phyloP scores from a whole-genome alignment of 2,797 vertebrate species.

The Hypotaenidia okinawae region DNA sequence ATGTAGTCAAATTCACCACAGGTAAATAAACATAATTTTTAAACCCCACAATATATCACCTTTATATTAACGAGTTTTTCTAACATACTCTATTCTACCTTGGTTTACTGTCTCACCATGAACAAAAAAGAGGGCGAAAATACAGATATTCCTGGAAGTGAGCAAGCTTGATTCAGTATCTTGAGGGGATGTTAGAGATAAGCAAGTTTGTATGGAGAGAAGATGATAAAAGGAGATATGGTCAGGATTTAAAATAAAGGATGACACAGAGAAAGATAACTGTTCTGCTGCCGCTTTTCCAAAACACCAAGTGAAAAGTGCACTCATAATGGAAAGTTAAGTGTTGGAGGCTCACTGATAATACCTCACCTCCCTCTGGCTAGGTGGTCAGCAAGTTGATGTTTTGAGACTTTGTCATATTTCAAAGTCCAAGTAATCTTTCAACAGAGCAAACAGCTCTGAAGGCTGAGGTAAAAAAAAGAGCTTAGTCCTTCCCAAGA shows the following conservation, averaged over 20 bases:
- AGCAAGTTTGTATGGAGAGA: neutral
- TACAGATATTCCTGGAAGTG: neutral
- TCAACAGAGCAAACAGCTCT: neutral
- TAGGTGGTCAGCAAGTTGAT: neutral
- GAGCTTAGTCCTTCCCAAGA: neutral
- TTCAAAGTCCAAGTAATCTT: neutral
- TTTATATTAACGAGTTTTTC: neutral
- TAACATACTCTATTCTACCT: neutral
- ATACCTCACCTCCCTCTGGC: neutral
- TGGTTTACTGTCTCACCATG: neutral
- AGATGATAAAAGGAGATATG: neutral
- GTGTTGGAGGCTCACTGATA: neutral
- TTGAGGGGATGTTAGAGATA: neutral
- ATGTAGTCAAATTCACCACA: neutral
- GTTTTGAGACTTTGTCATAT: neutral
- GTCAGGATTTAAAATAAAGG: neutral
- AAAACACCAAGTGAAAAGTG: neutral
- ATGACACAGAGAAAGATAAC: neutral
- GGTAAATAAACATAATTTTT: neutral
- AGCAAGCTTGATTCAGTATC: neutral
- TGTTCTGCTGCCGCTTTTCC: neutral
- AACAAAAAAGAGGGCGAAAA: neutral
- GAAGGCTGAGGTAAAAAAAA: neutral
- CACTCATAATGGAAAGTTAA: neutral
- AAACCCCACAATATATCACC: neutral